Evolutionary conservation across 2,888 invertebrate species (phyloP), one percentile per base, ranked within the genome.

Genomic region (Cataglyphis rosenhaueri): DNA sequence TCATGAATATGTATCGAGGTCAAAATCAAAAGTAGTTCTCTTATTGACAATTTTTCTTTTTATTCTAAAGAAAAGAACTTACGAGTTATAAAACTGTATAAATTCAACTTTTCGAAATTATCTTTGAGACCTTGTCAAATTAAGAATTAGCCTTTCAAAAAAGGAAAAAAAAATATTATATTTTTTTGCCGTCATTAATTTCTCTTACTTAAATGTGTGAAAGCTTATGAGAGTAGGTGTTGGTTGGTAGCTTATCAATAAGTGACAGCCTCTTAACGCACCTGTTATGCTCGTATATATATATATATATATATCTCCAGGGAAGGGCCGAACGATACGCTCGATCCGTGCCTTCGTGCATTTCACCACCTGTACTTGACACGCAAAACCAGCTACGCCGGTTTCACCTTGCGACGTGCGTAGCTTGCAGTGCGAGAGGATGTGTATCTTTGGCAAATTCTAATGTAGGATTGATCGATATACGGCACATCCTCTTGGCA

Each of bases 21-120:
- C 73, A 68, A 83, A 83, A 83, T 83, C 48, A 66, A 83, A 75
- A 84, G 75, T 75, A 71, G 41, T 71, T 62, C 44, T 65, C 71
- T 52, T 15, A 3, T n/a, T 15, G 12, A 41, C 5, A 4, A 38
- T 25, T 44, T 32, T n/a, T 32, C 25, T 21, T 57, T 21, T 57
- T 38, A 12, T 25, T 9, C 29, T 21, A 25, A n/a, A 41, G 9
- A 48, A 71, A 71, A 70, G 12, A 15, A 9, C n/a, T 10, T 41
- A 32, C 12, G 8, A 12, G 48, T 1, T 52, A 52, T n/a, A n/a
- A 32, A 74, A 0, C 29, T 44, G 5, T 5, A 44, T 32, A 32
- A 68, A 76, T 57, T 29, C 1, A 32, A 48, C 15, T 57, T 61
- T 10, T 3, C 5, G 18, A 38, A 38, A 76, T 57, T 55, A 35